These are phyloP conservation scores for Delia radicum DNA, from an alignment of 1,140 invertebrate genomes.

Conservation along the genomic window DNA sequence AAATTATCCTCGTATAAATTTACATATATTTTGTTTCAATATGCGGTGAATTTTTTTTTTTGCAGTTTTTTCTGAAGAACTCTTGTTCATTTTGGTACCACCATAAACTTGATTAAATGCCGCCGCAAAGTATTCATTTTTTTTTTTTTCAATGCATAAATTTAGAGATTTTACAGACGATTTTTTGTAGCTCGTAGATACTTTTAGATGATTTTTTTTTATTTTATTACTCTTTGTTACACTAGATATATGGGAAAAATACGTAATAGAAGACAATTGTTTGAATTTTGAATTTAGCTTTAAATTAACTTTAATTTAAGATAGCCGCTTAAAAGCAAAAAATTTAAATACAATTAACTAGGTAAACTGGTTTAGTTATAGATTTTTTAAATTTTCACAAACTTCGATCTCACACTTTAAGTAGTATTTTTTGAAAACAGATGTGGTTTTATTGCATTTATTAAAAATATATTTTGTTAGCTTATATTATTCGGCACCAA, in stretches of 20 bases:
- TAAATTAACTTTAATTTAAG: no score
- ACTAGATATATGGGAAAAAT: background rate
- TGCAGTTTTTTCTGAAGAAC: background rate
- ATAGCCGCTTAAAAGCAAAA: no score
- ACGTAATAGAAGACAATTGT: no score
- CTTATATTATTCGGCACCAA: no score
- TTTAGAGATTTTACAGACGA: conserved; percentile 25
- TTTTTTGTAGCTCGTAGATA: background rate
- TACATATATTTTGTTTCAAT: background rate
- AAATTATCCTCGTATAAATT: background rate
- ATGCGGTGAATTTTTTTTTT: background rate
- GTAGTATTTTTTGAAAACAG: no score
- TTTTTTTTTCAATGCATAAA: conserved; percentile 29
- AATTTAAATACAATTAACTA: no score
- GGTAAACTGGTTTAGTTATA: no score
- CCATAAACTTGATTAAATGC: conserved; percentile 32
- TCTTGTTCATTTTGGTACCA: conserved; percentile 7
- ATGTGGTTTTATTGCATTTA: no score
- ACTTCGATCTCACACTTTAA: no score
- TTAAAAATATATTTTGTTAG: no score
- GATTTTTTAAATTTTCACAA: no score
- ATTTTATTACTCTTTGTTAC: background rate
- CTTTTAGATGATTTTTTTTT: background rate
- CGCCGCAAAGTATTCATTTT: conserved; percentile 24
- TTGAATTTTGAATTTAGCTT: no score